Evolutionary conservation across 2,888 invertebrate genomes (phyloP).

Genomic region (Dynastes maya): DNA sequence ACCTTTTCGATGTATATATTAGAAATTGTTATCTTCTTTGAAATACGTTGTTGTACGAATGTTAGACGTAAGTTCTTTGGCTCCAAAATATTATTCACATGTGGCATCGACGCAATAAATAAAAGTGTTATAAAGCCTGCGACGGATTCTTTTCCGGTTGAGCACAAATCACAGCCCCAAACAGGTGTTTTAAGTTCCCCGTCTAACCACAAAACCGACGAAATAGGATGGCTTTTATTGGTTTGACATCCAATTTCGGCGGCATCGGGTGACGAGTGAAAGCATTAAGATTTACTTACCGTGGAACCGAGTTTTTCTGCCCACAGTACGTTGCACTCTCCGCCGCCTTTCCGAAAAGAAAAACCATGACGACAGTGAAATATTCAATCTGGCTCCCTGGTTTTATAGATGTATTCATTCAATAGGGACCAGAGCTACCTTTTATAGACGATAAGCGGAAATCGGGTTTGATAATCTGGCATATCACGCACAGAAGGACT

Average conservation of each 20-base stretch:
- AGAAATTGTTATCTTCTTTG: not conserved
- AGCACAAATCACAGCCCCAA: not conserved
- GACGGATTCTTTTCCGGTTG: no score
- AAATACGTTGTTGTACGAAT: not conserved
- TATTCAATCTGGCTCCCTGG: not conserved
- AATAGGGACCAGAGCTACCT: no score
- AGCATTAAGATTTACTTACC: constrained; percentile 7
- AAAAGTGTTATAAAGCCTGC: not conserved
- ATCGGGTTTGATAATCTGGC: no score
- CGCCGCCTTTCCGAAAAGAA: not conserved
- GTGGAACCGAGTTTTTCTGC: not conserved
- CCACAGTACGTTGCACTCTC: not conserved
- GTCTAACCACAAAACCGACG: not conserved
- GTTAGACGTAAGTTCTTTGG: not conserved
- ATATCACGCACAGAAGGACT: no score
- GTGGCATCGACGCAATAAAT: not conserved
- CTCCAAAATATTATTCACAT: not conserved
- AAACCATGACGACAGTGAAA: not conserved
- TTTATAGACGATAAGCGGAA: no score
- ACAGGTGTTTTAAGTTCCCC: not conserved
- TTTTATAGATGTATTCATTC: no score
- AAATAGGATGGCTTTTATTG: not conserved
- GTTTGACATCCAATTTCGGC: constrained; percentile 5
- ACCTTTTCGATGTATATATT: not conserved
- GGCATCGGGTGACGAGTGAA: not conserved